Base-by-base conservation (phyloP, 2,888 invertebrate species). In the Linnaemya tessellans region DNA sequence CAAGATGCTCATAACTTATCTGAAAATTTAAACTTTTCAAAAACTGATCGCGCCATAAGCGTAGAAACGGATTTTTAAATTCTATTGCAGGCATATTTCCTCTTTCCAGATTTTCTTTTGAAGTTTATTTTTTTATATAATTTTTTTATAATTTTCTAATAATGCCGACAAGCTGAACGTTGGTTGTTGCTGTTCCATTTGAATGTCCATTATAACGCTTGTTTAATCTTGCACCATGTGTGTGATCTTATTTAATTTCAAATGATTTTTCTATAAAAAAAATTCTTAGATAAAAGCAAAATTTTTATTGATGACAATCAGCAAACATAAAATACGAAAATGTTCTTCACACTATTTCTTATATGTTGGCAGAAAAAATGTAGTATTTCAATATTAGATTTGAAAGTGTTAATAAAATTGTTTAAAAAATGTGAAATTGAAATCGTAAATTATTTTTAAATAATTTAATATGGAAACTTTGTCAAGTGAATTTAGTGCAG, bases 191-290 rank as follows among this genome's bases (percentile, higher is more conserved):
- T 75, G 49, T 20, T 20, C 20, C 43, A 65, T 68, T 75, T 75
- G 58, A 65, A 73, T 73, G 25, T 73, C 77, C 77, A 84, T 84
- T 80, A n/a, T 80, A 80, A 67, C 79, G 77, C 73, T 25, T 74
- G 35, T 84, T 78, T 79, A 70, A 71, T 67, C 46, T 80, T 51
- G 68, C 30, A 60, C 43, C 70, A 67, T 74, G 73, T 71, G 73
- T 78, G 64, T 75, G 84, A 77, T 86, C 60, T 80, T 86, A 54
- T 67, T 56, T 25, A 25, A 38, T 46, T 74, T 60, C 74, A 68
- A 54, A 62, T 75, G 62, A 49, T 60, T 73, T 73, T 73, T 83
- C 46, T 56, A 68, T n/a, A n/a, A n/a, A 84, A 46, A 84, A 79
- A 74, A 67, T 20, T 46, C 22, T 38, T n/a, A 30, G 30, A 22